Evolutionary conservation across 2,888 invertebrate species (phyloP).

Genomic region (Drosophila monieri): DNA sequence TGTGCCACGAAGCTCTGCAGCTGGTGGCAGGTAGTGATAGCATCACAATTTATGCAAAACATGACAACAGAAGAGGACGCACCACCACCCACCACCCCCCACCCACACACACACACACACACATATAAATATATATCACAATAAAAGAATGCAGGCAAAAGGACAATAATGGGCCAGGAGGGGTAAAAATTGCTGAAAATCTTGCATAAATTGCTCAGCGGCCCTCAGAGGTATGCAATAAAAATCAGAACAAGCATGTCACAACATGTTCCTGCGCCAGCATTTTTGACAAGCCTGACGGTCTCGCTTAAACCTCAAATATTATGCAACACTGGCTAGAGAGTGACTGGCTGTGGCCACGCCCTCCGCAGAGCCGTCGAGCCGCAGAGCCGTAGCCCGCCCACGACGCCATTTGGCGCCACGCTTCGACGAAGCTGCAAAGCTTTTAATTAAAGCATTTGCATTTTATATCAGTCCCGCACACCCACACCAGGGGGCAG

Average conservation of each 20-base stretch:
- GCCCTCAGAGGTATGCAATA: slow-evolving; percentile 71
- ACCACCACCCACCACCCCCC: background rate
- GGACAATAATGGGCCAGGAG: background rate
- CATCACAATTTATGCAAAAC: slow-evolving; percentile 75
- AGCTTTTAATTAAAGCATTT: slow-evolving; percentile 80
- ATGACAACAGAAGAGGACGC: slow-evolving; percentile 45
- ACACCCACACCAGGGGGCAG: slow-evolving; percentile 6
- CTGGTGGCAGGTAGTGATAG: slow-evolving; percentile 28
- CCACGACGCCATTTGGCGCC: slow-evolving; percentile 36
- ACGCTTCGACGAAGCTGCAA: slow-evolving; percentile 69
- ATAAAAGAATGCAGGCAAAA: slow-evolving; percentile 8
- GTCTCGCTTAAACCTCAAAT: slow-evolving; percentile 52
- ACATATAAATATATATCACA: slow-evolving; percentile 5
- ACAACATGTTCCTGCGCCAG: background rate
- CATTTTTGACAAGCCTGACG: slow-evolving; percentile 29
- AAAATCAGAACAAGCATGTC: slow-evolving; percentile 76
- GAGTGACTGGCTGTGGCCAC: background rate
- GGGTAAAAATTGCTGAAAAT: slow-evolving; percentile 64
- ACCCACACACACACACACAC: slow-evolving; percentile 15
- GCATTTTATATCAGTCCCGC: slow-evolving; percentile 72
- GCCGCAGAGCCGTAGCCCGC: background rate
- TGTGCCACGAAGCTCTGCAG: slow-evolving; percentile 24
- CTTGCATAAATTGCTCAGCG: slow-evolving; percentile 68
- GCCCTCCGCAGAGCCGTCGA: background rate
- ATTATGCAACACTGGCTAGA: slow-evolving; percentile 53